Evolutionary conservation across 2,888 invertebrate species (phyloP).

Genomic region (Entomobrya proxima): DNA sequence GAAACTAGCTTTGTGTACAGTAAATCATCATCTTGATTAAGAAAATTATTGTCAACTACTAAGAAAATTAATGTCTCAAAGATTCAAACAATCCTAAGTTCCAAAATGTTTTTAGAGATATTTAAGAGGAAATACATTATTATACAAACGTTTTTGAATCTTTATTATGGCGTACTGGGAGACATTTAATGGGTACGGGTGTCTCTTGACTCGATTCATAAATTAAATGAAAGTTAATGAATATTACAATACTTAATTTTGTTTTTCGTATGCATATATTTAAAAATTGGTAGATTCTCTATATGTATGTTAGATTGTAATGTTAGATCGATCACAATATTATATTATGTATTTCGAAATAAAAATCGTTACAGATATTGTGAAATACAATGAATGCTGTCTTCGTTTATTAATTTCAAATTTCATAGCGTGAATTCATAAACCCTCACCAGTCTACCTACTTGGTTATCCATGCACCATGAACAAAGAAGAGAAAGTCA

Average conservation of each 20-base stretch:
- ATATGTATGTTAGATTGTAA: constrained; percentile 15
- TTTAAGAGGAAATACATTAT: background rate
- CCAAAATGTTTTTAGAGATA: background rate
- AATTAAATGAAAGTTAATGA: background rate
- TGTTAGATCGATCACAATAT: constrained; percentile 10
- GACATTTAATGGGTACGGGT: constrained; percentile 12
- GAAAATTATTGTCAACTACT: background rate
- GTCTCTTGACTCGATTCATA: constrained; percentile 9
- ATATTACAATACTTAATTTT: background rate
- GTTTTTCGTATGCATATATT: background rate
- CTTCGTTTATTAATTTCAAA: background rate
- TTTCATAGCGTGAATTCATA: background rate
- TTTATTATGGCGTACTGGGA: background rate
- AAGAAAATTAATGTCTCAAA: background rate
- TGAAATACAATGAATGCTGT: constrained; percentile 1
- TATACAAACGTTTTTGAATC: background rate
- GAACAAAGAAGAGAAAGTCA: too few relatives aligned
- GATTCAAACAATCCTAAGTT: background rate
- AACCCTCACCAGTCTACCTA: too few relatives aligned
- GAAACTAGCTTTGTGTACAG: background rate
- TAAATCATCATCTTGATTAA: background rate
- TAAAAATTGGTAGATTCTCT: background rate
- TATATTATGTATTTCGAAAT: constrained; percentile 26
- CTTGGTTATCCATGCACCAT: too few relatives aligned
- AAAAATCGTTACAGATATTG: constrained; percentile 27